phyloP scores from a whole-genome alignment of 2,888 invertebrate genomes.

The Dinocampus coccinellae region DNA sequence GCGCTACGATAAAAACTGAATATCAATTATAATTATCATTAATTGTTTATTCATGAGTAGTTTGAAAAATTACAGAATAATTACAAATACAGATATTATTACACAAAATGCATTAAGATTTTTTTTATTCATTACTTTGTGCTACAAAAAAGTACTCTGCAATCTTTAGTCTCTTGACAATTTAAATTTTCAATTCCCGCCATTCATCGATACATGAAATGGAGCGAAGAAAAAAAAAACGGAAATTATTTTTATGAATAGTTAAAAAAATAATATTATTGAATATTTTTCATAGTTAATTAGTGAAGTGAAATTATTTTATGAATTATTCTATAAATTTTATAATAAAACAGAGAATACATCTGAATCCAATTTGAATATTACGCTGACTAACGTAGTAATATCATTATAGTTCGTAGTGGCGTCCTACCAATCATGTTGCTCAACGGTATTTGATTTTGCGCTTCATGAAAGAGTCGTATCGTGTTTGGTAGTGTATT shows the following conservation, averaged over 20 bases:
- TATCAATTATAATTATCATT: background rate
- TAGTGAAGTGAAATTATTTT: background rate
- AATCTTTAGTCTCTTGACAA: background rate
- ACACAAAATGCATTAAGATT: background rate
- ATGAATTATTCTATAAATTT: background rate
- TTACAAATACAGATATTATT: background rate
- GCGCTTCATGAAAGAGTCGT: conserved; percentile 50
- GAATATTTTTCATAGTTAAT: no score
- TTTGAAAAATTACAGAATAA: background rate
- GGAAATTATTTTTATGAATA: no score
- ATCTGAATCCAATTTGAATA: conserved; percentile 19
- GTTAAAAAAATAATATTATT: no score
- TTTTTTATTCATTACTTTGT: background rate
- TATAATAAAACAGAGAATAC: background rate
- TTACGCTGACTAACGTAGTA: conserved; percentile 49
- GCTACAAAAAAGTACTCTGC: background rate
- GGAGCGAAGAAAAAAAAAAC: no score
- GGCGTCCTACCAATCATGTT: conserved; percentile 52
- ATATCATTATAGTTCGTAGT: conserved; percentile 42
- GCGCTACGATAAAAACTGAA: background rate
- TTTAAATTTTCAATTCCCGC: conserved; percentile 21
- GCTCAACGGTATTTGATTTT: conserved; percentile 59
- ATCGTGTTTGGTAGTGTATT: conserved; percentile 49
- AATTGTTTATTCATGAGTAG: background rate
- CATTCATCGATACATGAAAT: background rate